phyloP scores from a whole-genome alignment of 2,888 invertebrate species.

The Seira musarum region DNA sequence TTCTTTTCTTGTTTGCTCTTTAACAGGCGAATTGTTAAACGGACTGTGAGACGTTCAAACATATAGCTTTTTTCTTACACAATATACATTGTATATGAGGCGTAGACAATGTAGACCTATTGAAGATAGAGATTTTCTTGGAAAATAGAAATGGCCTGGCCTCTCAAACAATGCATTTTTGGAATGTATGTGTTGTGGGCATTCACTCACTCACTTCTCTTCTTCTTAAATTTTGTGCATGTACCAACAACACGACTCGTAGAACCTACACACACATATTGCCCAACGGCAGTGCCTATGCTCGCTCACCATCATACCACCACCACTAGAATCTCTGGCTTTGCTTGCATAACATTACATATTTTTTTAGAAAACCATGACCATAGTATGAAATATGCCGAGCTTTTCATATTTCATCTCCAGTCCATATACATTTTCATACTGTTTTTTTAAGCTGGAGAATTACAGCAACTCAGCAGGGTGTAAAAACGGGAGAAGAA shows the following conservation, averaged over 20 bases:
- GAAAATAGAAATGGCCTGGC: not conserved
- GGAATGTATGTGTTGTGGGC: not conserved
- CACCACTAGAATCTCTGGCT: too few relatives aligned
- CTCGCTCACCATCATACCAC: too few relatives aligned
- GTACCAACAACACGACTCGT: too few relatives aligned
- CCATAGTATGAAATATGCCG: not conserved
- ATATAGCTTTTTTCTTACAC: not conserved
- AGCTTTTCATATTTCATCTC: not conserved
- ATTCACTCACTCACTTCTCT: too few relatives aligned
- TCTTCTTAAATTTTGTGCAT: too few relatives aligned
- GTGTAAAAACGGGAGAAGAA: not conserved
- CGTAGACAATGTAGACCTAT: constrained; percentile 7
- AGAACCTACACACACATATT: too few relatives aligned
- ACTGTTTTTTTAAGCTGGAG: too few relatives aligned
- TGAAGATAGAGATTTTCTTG: constrained; percentile 3
- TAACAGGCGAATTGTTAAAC: constrained; percentile 36
- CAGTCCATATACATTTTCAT: too few relatives aligned
- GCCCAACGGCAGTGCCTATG: too few relatives aligned
- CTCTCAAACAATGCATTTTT: not conserved
- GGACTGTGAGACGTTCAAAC: constrained; percentile 32
- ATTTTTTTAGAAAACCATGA: not conserved
- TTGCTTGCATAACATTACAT: not conserved
- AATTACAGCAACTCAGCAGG: not conserved
- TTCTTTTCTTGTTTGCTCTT: constrained; percentile 6
- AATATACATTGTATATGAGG: not conserved